phyloP scores from a whole-genome alignment of 2,888 invertebrate species.

The Nebria brevicollis region DNA sequence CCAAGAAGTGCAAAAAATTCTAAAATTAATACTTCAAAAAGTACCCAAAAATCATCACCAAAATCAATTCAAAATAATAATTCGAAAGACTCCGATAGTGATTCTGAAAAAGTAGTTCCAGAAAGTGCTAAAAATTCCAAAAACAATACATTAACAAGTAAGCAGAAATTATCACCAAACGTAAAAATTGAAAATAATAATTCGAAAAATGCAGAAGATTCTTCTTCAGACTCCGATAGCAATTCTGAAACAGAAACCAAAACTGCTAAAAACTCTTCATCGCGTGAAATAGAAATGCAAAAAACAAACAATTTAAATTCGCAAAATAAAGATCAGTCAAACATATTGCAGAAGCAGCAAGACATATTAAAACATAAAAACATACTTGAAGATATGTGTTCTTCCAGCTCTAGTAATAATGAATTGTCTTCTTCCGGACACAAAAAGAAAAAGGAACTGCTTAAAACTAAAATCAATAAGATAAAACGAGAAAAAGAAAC shows the following conservation, averaged over 20 bases:
- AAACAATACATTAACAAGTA: too few species aligned
- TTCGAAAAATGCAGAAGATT: too few species aligned
- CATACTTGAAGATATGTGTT: not conserved
- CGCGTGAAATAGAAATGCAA: not conserved
- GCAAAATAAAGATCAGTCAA: not conserved
- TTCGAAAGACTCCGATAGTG: too few species aligned
- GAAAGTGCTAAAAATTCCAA: too few species aligned
- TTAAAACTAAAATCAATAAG: not conserved
- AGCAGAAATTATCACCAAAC: too few species aligned
- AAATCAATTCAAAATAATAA: too few species aligned
- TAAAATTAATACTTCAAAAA: too few species aligned
- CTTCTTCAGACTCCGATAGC: too few species aligned
- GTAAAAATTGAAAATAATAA: too few species aligned
- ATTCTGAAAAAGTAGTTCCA: too few species aligned
- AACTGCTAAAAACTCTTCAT: not conserved
- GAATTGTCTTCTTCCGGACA: not conserved
- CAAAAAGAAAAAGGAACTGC: not conserved
- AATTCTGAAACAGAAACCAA: not conserved
- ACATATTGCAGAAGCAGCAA: not conserved
- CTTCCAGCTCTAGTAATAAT: not conserved
- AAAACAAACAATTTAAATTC: not conserved
- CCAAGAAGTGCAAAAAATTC: not conserved
- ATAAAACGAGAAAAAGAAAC: slow-evolving; percentile 12
- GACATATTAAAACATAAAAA: slow-evolving; percentile 8
- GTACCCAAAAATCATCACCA: too few species aligned